Base-by-base conservation (phyloP, 2,888 invertebrate genomes). In the Tinea trinotella region DNA sequence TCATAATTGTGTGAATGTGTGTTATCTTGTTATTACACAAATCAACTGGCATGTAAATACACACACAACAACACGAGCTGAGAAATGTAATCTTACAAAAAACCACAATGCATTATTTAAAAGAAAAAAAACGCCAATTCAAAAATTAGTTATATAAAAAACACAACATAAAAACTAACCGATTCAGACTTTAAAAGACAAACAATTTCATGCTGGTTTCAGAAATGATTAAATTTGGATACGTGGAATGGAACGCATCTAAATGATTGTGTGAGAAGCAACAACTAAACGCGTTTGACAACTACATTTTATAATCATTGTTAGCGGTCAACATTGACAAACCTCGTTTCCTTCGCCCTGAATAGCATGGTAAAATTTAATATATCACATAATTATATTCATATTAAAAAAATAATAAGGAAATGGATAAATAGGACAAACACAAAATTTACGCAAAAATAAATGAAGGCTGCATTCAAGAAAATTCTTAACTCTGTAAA, bases 301-400 rank as follows among this genome's bases (percentile, higher is more conserved):
- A 15, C 40, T 40, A 40, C 40, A 40, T 13, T 10, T 35, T n/a
- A 35, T 13, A 46, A 40, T 4, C 19, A 18, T 4, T 20, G 7
- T 17, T 19, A 19, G n/a, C n/a, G 13, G 17, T 48, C 18, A 48
- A 15, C 24, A 63, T 72, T 64, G 66, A 85, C 85, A 81, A 85
- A 85, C 85, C 85, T 85, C 82, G 55, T 59, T 62, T 82, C 85
- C 85, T 74, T 85, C 85, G 70, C 73, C 74, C 85, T 85, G 85
- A 70, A 73, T 71, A 70, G 85, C 85, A 84, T 83, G 79, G 66
- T 76, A 82, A 76, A 83, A 84, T 73, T 80, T 20, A 55, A 82
- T 71, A 80, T 64, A 76, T 72, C 62, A 46, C 15, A 48, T 65
- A 64, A 59, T 54, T 53, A 56, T 46, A 53, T 56, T 19, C 54